Percentiles rank a stretch among this genome's conserved stretches.
Conservation (phyloP, 1,140 invertebrate genomes). For the Lasioglossum baleicum region DNA sequence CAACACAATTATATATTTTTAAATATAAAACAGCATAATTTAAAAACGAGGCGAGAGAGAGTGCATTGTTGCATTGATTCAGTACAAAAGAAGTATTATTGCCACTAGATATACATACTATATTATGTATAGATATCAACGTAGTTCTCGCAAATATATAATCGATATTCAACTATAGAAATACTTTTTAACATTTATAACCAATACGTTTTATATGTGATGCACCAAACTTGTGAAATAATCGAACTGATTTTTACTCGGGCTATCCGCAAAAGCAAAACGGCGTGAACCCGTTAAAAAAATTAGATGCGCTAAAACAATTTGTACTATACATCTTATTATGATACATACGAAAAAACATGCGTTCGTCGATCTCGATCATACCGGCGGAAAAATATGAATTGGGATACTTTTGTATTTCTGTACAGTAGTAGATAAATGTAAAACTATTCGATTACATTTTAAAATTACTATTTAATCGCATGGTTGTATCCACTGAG, state of each 20-base stretch:
- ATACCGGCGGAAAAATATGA: constrained; percentile 32
- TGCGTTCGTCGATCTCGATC: constrained; percentile 12
- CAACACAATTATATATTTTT: constrained; percentile 6
- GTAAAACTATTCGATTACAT: constrained; percentile 24
- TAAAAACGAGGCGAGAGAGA: neutral
- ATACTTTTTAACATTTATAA: constrained; percentile 4
- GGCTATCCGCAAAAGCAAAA: neutral
- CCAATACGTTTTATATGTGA: neutral
- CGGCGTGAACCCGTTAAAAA: constrained; percentile 2
- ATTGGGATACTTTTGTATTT: constrained; percentile 27
- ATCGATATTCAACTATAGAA: neutral
- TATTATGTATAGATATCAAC: neutral
- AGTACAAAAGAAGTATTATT: constrained; percentile 10
- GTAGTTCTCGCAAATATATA: constrained; percentile 6
- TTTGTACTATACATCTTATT: constrained; percentile 57
- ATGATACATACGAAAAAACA: constrained; percentile 35
- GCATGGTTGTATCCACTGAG: constrained; percentile 14
- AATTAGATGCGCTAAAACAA: constrained; percentile 32
- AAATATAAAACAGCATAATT: constrained; percentile 3
- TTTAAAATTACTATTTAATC: constrained; percentile 29
- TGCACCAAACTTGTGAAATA: neutral
- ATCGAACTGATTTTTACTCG: constrained; percentile 6
- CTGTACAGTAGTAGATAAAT: constrained; percentile 25
- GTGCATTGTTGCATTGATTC: neutral
- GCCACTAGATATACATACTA: neutral